These are phyloP conservation scores for Zeuzera pyrina DNA, from an alignment of 2,888 invertebrate species.

Conservation along the genomic window DNA sequence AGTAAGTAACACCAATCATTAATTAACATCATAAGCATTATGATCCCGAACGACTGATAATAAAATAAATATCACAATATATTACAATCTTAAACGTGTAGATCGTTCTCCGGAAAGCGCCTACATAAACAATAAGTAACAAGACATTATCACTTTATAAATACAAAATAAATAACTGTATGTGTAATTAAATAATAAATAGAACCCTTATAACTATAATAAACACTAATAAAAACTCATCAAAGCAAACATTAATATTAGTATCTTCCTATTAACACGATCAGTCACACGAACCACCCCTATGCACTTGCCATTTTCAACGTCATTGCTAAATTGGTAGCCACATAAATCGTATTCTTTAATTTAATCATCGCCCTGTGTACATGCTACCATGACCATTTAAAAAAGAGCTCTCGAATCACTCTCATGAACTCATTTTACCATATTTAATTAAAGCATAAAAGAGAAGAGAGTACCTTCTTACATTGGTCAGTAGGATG, in stretches of 20 bases:
- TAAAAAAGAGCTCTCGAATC: constrained; percentile 28
- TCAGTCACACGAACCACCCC: constrained; percentile 33
- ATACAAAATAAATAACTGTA: too few species aligned
- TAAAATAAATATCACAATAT: too few species aligned
- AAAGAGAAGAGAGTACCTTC: constrained; percentile 12
- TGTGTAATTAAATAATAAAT: constrained; percentile 1
- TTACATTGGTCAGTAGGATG: constrained; percentile 28
- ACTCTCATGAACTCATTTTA: constrained; percentile 11
- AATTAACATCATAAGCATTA: too few species aligned
- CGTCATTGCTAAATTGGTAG: constrained; percentile 66
- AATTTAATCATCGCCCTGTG: constrained; percentile 67
- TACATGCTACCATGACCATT: constrained; percentile 30
- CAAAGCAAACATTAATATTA: constrained; percentile 22
- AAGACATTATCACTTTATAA: too few species aligned
- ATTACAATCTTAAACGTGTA: too few species aligned
- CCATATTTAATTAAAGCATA: not conserved
- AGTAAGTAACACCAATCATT: too few species aligned
- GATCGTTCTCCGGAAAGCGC: too few species aligned
- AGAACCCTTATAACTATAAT: constrained; percentile 9
- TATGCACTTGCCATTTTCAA: constrained; percentile 52
- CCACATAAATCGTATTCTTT: constrained; percentile 63
- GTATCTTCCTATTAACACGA: constrained; percentile 42
- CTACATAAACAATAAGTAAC: too few species aligned
- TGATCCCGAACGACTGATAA: too few species aligned
- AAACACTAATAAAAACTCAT: constrained; percentile 19